Evolutionary conservation across 2,888 invertebrate species (phyloP), one percentile per base, ranked within the genome.

Genomic region (Napeogenes sylphis): DNA sequence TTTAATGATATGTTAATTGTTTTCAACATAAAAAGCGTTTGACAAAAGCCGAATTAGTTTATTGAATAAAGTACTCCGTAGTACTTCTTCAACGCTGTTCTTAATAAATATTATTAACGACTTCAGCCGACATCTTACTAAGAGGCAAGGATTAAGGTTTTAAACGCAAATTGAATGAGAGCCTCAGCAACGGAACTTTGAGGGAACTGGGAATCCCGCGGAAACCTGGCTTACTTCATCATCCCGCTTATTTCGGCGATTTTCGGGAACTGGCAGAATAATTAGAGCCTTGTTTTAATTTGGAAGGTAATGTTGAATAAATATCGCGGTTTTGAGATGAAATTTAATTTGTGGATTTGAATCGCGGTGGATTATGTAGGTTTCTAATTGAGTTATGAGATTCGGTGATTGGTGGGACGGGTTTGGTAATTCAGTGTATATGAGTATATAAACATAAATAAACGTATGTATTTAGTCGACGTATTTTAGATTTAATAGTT

Each of bases 121-220:
- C 58, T 68, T 57, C 59, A 67, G 56, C 63, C 64, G 65, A 63
- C 67, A 70, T 69, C 70, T 71, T 70, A 69, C 70, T 72, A 72
- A 66, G 64, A 69, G 64, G 55, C 61, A 70, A 68, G 79, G 81
- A 80, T 81, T 82, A 82, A 73, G 77, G 80, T 77, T 81, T 51
- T 81, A 75, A 78, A 84, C 82, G 80, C 80, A 84, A 85, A 85
- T 85, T 83, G 80, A 83, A 83, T 77, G 77, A 80, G 78, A 82
- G 78, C 81, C 79, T 74, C 70, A 55, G 70, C 75, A 76, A 80
- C 77, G 79, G 79, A 83, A 81, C 77, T 83, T 79, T 70, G 75
- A 72, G 67, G 76, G 68, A 71, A 70, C 69, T 69, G 69, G 68
- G 69, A 69, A 71, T 71, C 73, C 70, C 66, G 68, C 72, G 71